A percentile compares a stretch with the other conserved stretches of the same genome.
phyloP scores from a whole-genome alignment of 2,797 vertebrate species.

The Urophycis tenuis region DNA sequence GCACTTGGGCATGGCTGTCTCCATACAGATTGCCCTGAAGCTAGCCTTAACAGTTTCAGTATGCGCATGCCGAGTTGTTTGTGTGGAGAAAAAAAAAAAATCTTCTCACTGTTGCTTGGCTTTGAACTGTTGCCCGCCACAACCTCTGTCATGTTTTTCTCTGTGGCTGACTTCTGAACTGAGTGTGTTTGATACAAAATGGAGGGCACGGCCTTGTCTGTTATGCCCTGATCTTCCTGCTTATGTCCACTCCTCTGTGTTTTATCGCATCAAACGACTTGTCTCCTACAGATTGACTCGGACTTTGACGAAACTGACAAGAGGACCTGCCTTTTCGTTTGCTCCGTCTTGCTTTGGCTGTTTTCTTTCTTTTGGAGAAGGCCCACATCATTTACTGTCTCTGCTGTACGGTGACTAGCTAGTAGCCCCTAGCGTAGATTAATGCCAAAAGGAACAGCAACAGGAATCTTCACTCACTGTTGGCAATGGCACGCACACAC shows the following conservation, averaged over 20 bases:
- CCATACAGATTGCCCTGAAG: background rate
- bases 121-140: background rate
- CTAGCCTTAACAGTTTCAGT: background rate
- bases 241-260: conserved; percentile 30
- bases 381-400: background rate
- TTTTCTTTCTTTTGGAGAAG: background rate
- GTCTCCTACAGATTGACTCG: conserved; percentile 17
- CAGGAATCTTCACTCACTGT: background rate
- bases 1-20: background rate
- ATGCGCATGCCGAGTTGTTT: background rate
- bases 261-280: conserved; percentile 39
- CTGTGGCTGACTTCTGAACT: background rate
- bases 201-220: conserved; percentile 22
- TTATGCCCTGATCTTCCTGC: conserved; percentile 31
- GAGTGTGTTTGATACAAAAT: conserved; percentile 15
- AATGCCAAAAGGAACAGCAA: background rate
- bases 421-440: background rate
- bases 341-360: background rate
- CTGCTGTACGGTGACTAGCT: background rate
- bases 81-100: background rate
- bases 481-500: background rate
- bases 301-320: conserved; percentile 20
- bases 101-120: background rate
- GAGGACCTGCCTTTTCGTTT: background rate
- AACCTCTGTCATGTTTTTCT: background rate